Evolutionary conservation across 2,888 invertebrate genomes (phyloP).

Genomic region (Agrochola macilenta): DNA sequence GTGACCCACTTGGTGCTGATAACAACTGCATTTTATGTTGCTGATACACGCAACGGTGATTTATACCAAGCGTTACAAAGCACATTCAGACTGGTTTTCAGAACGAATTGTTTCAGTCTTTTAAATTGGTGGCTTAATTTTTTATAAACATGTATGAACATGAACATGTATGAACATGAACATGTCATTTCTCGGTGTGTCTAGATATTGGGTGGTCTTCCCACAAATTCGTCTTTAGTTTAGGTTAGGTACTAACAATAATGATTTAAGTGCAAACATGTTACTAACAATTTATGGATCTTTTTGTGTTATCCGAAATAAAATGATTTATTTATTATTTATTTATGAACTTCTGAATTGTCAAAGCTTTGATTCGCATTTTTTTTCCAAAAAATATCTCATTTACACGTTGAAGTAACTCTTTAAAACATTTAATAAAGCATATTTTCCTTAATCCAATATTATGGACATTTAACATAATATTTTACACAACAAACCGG

Average conservation of each 20-base stretch:
- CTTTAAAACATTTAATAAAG: neutral
- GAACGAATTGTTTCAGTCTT: neutral
- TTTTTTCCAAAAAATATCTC: neutral
- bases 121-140: neutral
- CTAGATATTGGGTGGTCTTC: too few relatives aligned
- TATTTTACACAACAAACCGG: slow-evolving; percentile 51
- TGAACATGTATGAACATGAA: too few relatives aligned
- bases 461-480: slow-evolving; percentile 26
- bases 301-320: too few relatives aligned
- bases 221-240: too few relatives aligned
- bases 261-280: too few relatives aligned
- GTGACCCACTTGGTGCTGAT: slow-evolving; percentile 63
- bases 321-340: too few relatives aligned
- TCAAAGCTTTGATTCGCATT: neutral
- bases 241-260: too few relatives aligned
- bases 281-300: too few relatives aligned
- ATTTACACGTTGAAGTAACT: slow-evolving; percentile 9
- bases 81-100: neutral
- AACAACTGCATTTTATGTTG: slow-evolving; percentile 58
- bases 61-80: neutral
- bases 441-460: slow-evolving; percentile 22
- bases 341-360: neutral
- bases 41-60: slow-evolving; percentile 50
- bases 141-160: neutral
- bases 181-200: too few relatives aligned